phyloP scores from a whole-genome alignment of 1,140 invertebrate species.

The Homalodisca vitripennis region DNA sequence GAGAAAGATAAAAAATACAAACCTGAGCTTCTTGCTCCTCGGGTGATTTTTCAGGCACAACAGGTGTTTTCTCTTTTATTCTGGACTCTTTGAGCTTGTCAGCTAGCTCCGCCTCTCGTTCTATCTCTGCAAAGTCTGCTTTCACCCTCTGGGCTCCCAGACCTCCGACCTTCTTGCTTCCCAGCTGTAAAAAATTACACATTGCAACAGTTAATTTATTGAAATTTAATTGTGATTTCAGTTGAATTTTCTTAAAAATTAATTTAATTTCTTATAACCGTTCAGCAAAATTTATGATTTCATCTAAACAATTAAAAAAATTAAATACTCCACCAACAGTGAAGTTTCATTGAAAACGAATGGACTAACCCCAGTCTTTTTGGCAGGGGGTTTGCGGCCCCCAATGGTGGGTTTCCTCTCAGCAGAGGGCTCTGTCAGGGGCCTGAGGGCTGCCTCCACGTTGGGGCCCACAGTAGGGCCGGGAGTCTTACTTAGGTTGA shows the following conservation, averaged over 20 bases:
- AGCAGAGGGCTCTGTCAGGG: conserved; percentile 42
- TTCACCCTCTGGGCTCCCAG: conserved; percentile 96
- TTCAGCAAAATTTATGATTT: no score
- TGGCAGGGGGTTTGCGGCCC: conserved; percentile 56
- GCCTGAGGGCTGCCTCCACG: conserved; percentile 18
- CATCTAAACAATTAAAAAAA: no score
- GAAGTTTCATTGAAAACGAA: no score
- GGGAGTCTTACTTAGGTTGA: neutral
- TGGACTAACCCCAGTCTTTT: conserved; percentile 60
- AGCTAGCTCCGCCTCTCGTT: conserved; percentile 74
- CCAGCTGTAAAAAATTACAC: conserved; percentile 62
- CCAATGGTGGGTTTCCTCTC: conserved; percentile 71
- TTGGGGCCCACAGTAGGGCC: conserved; percentile 6
- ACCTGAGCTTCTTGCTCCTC: conserved; percentile 59
- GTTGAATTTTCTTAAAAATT: no score
- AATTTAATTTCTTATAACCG: no score
- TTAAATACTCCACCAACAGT: no score
- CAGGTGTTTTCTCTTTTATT: conserved; percentile 41
- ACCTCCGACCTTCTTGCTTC: conserved; percentile 77
- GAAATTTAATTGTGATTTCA: no score
- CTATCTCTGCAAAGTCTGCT: conserved; percentile 94
- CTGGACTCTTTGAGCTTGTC: conserved; percentile 69
- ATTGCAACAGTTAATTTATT: no score
- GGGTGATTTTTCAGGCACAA: conserved; percentile 46
- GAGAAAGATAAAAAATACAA: no score